These are phyloP conservation scores for Smithornis capensis DNA, from an alignment of 2,113 vertebrate species.

Conservation along the genomic window DNA sequence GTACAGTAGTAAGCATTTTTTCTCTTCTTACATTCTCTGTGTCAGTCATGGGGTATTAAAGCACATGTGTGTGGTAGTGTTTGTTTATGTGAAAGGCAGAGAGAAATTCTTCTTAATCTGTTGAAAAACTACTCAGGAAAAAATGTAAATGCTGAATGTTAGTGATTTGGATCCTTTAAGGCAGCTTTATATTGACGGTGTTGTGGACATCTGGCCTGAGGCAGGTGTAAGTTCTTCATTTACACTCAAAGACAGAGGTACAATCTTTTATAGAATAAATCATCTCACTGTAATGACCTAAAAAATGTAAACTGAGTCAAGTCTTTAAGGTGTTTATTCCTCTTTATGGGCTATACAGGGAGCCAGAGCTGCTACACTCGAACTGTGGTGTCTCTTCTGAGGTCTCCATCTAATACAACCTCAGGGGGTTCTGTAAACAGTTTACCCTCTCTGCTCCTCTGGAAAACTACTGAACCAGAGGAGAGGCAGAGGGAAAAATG, in stretches of 20 bases:
- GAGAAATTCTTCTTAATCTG: neutral
- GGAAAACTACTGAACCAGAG: neutral
- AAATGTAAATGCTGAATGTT: neutral
- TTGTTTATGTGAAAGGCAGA: neutral
- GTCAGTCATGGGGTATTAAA: neutral
- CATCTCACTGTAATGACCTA: neutral
- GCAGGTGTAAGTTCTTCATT: neutral
- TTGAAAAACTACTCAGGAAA: neutral
- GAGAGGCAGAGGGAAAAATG: neutral
- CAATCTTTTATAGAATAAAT: neutral
- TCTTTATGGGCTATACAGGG: neutral
- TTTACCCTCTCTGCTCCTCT: neutral
- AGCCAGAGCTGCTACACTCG: neutral
- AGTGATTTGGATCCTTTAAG: neutral
- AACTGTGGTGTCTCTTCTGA: neutral
- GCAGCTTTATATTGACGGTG: neutral
- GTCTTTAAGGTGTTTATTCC: neutral
- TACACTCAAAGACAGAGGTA: neutral
- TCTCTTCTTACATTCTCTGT: neutral
- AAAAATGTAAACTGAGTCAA: neutral
- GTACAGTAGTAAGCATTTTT: neutral
- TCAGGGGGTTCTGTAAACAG: no score
- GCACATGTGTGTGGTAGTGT: neutral
- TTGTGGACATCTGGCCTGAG: rapidly evolving
- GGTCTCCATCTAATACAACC: neutral